These are phyloP conservation scores for Digitonthophagus gazella DNA, from an alignment of 2,888 invertebrate species.

Conservation along the genomic window DNA sequence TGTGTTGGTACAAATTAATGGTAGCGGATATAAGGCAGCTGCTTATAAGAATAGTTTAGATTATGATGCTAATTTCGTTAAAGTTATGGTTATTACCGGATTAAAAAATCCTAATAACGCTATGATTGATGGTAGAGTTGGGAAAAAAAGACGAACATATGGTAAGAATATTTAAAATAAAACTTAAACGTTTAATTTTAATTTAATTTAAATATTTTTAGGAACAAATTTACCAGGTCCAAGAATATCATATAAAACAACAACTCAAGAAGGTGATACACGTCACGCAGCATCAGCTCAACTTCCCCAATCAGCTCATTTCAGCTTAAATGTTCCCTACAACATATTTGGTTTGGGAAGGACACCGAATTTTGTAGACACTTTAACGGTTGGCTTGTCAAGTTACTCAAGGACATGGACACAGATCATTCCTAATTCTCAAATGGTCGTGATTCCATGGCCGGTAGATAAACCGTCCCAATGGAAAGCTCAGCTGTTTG, in stretches of 20 bases:
- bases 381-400: constrained; percentile 76
- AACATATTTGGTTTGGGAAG: constrained; percentile 96
- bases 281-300: constrained; percentile 84
- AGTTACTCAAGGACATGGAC: constrained; percentile 74
- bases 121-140: constrained; percentile 69
- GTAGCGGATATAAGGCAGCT: constrained; percentile 60
- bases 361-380: constrained; percentile 96
- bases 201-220: too few species aligned
- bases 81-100: constrained; percentile 90
- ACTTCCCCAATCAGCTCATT: constrained; percentile 87
- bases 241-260: constrained; percentile 80
- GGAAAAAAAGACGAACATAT: constrained; percentile 75
- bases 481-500: constrained; percentile 91
- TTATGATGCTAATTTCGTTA: constrained; percentile 94
- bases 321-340: constrained; percentile 91
- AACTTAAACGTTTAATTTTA: too few species aligned
- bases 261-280: constrained; percentile 80
- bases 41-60: constrained; percentile 86
- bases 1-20: constrained; percentile 59
- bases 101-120: constrained; percentile 69
- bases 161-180: constrained; percentile 59
- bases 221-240: constrained; percentile 90
- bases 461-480: constrained; percentile 71
- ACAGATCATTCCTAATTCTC: constrained; percentile 96
- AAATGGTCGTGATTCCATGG: constrained; percentile 91